These are phyloP conservation scores for Saturnia pavonia DNA, from an alignment of 2,888 invertebrate genomes.

Conservation along the genomic window DNA sequence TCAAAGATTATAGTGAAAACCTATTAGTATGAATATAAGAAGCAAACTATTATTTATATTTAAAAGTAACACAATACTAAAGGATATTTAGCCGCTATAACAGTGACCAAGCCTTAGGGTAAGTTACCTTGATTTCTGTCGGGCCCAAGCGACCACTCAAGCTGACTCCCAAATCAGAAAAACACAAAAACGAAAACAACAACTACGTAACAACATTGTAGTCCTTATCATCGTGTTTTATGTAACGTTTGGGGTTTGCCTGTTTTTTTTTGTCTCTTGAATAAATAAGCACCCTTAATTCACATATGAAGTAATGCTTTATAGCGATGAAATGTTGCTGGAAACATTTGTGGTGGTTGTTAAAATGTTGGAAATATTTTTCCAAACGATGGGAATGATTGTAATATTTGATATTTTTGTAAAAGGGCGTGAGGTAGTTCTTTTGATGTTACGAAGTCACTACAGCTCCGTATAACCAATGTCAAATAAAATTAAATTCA, in stretches of 20 bases:
- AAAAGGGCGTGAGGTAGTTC: too few relatives aligned
- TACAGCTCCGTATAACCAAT: too few relatives aligned
- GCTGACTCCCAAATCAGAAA: slow-evolving; percentile 44
- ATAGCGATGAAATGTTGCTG: neutral
- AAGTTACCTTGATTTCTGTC: slow-evolving; percentile 49
- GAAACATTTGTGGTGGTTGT: neutral
- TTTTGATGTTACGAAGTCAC: too few relatives aligned
- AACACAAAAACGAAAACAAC: slow-evolving; percentile 45
- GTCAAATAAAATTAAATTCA: too few relatives aligned
- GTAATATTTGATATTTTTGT: neutral
- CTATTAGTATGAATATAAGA: too few relatives aligned
- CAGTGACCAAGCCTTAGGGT: slow-evolving; percentile 28
- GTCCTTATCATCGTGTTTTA: slow-evolving; percentile 51
- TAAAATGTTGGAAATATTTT: neutral
- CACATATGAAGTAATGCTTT: neutral
- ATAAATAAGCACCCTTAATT: slow-evolving; percentile 9
- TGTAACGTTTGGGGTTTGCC: slow-evolving; percentile 47
- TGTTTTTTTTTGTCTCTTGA: slow-evolving; percentile 14
- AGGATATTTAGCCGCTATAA: slow-evolving; percentile 27
- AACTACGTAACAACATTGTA: slow-evolving; percentile 45
- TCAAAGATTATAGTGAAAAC: too few relatives aligned
- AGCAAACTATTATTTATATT: too few relatives aligned
- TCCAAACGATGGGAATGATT: neutral
- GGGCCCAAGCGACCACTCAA: slow-evolving; percentile 48
- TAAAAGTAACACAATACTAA: too few relatives aligned